A percentile compares a stretch with the other conserved stretches of the same genome.
These are phyloP conservation scores for Diarsia dahlii DNA, from an alignment of 2,888 invertebrate species.

Conservation along the genomic window DNA sequence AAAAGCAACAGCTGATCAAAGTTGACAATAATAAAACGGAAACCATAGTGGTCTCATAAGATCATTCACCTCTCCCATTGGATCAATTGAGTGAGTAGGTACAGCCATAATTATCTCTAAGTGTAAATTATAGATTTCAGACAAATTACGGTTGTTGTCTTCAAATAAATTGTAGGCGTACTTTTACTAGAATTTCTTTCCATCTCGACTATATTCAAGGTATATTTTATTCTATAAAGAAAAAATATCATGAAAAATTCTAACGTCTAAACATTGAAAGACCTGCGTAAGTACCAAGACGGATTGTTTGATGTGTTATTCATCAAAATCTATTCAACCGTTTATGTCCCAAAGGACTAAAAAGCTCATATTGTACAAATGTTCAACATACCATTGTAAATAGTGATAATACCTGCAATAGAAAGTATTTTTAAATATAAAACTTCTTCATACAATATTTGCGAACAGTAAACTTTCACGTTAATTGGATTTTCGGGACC, in stretches of 20 bases:
- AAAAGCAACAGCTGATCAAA: neutral
- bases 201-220: neutral
- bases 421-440: constrained; percentile 54
- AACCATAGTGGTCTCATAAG: neutral
- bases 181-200: constrained; percentile 6
- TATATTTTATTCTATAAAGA: constrained; percentile 19
- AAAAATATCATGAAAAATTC: constrained; percentile 12
- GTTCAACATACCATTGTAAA: constrained; percentile 65
- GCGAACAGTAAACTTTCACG: constrained; percentile 6
- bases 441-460: constrained; percentile 18
- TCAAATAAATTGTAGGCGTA: neutral
- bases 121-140: too few species aligned
- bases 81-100: neutral
- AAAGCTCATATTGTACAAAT: constrained; percentile 58
- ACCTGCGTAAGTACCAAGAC: constrained; percentile 20
- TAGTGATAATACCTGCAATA: constrained; percentile 65
- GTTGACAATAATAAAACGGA: neutral
- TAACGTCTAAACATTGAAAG: constrained; percentile 5
- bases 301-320: constrained; percentile 35
- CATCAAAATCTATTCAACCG: constrained; percentile 41
- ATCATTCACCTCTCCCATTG: neutral
- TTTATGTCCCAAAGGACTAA: constrained; percentile 46
- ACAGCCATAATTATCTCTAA: too few species aligned
- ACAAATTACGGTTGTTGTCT: too few species aligned
- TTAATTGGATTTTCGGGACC: constrained; percentile 2